Percentiles rank a stretch among this genome's conserved stretches.
Evolutionary conservation across 2,888 invertebrate species (phyloP).

Genomic region (Sarcophaga subvicina): DNA sequence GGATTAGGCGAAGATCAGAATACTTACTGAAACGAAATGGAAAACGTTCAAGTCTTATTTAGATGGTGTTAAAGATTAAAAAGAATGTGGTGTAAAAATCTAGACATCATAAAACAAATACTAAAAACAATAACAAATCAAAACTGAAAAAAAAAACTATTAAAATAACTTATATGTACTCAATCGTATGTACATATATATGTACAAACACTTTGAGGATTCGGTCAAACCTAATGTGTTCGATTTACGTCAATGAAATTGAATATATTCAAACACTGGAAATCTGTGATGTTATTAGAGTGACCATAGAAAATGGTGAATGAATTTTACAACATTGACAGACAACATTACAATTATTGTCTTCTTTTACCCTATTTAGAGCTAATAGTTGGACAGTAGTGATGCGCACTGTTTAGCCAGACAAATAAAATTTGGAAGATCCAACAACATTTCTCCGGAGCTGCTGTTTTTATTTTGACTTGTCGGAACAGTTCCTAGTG

Average conservation of each 20-base stretch:
- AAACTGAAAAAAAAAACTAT: not conserved
- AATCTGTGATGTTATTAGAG: constrained; percentile 11
- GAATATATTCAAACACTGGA: constrained; percentile 17
- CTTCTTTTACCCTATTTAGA: too few relatives aligned
- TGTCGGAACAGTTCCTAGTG: too few relatives aligned
- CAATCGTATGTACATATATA: not conserved
- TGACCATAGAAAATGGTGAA: constrained; percentile 21
- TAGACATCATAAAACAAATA: constrained; percentile 51
- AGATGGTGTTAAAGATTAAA: constrained; percentile 65
- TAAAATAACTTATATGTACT: not conserved
- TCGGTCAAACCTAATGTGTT: constrained; percentile 47
- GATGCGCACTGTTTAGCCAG: too few relatives aligned
- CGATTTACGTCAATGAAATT: constrained; percentile 57
- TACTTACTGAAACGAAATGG: constrained; percentile 15
- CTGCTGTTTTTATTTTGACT: too few relatives aligned
- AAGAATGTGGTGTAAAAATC: constrained; percentile 57
- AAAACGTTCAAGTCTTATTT: constrained; percentile 38
- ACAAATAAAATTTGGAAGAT: too few relatives aligned
- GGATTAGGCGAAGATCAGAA: constrained; percentile 40
- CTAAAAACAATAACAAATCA: not conserved
- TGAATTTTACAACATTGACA: too few relatives aligned
- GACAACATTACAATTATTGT: too few relatives aligned
- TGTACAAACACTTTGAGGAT: not conserved
- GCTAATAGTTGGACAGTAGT: too few relatives aligned
- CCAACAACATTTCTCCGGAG: too few relatives aligned